Base-by-base conservation (phyloP, 2,888 invertebrate genomes). In the Rhagium mordax region DNA sequence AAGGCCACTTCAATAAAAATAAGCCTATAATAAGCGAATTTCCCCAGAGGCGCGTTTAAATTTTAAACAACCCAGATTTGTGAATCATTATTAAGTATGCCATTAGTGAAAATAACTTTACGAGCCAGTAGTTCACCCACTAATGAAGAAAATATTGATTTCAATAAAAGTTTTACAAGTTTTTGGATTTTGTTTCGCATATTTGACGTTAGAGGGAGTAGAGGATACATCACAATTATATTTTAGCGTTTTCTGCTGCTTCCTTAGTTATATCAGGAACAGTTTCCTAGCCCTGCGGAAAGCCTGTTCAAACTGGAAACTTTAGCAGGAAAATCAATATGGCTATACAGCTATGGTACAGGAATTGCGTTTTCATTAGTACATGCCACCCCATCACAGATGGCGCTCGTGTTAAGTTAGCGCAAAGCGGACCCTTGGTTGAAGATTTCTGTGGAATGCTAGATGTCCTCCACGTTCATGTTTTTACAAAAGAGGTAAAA, bases 121-220 rank as follows among this genome's bases (percentile, higher is more conserved):
- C 72, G 72, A 70, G 70, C 70, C 72, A 72, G 67, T 64, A 55
- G 29, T 60, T 65, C 62, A 64, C 57, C 66, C 70, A 71, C 72
- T 75, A 72, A 75, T 72, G 72, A 67, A 64, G 66, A 60, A 68
- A 72, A 70, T 68, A 72, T 75, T 64, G 75, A 75, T 68, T 57
- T 10, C 41, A 20, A 51, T 16, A 51, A 51, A 51, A 51, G 8
- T 51, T 18, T 18, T 20, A 51, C 1, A 51, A 51, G 8, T 20
- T 2, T 20, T 3, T 49, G 15, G 4, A 51, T 18, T 51, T 10
- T 18, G 20, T 51, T 51, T 5, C 2, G 0, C 18, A 41, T 4
- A 41, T n/a, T 41, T n/a, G 13, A n/a, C 41, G 10, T 1, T 16
- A 20, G 51, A 16, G 20, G 51, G 51, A 18, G 51, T 51, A 1